Percentiles rank a stretch among this genome's conserved stretches.
These are phyloP conservation scores for Saxicola maurus DNA, from an alignment of 2,797 vertebrate species.

Conservation along the genomic window DNA sequence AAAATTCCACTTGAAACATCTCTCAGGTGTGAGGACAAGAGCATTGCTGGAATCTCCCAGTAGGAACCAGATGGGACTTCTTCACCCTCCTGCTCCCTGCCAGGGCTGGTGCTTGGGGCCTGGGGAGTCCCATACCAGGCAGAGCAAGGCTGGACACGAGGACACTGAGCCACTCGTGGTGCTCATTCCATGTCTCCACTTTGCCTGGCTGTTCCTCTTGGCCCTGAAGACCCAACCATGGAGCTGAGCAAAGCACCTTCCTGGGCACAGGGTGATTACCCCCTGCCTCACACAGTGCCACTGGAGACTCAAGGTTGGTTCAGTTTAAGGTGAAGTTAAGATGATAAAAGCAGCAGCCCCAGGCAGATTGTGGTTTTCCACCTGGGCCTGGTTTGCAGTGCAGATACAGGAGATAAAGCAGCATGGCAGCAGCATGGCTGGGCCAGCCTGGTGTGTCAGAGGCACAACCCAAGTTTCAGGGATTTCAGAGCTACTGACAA, in stretches of 20 bases:
- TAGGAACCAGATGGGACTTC: not conserved
- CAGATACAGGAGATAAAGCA: not conserved
- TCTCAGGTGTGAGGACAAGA: not conserved
- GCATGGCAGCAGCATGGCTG: not conserved
- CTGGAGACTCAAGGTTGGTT: rapidly evolving
- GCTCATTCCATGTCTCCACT: not conserved
- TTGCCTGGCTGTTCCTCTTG: not conserved
- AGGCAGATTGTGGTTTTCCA: not conserved
- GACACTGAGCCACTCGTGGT: rapidly evolving
- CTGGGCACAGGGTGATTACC: rapidly evolving
- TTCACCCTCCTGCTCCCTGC: not conserved
- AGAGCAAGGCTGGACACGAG: not conserved
- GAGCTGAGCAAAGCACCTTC: not conserved
- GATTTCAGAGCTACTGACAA: not conserved
- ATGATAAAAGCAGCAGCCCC: not conserved
- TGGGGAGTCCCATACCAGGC: not conserved
- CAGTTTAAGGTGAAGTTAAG: not conserved
- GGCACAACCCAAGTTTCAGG: not conserved
- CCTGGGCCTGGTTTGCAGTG: not conserved
- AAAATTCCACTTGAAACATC: not conserved
- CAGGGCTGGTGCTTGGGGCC: not conserved
- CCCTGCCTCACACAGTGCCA: not conserved
- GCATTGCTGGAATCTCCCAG: not conserved
- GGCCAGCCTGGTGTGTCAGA: not conserved
- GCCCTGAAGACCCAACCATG: not conserved